Conservation (phyloP, 2,888 invertebrate genomes). For the Mellilla xanthometata region DNA sequence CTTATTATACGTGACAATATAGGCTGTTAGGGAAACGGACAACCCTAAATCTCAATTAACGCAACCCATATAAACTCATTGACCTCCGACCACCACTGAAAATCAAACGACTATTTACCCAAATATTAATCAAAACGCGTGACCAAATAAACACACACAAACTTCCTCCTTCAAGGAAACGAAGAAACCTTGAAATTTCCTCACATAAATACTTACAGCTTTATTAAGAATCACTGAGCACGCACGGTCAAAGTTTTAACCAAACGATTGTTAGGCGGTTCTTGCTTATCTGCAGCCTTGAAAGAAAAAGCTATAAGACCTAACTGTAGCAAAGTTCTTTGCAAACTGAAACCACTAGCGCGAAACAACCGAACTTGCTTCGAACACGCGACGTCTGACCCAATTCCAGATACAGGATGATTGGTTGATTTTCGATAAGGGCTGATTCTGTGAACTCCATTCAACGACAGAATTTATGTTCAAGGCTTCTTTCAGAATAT, state of each 20-base stretch:
- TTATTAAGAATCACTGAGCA: conserved; percentile 6
- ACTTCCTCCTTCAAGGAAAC: not conserved
- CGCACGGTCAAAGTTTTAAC: conserved; percentile 8
- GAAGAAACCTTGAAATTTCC: conserved; percentile 6
- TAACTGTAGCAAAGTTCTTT: conserved; percentile 14
- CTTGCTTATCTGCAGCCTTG: conserved; percentile 12
- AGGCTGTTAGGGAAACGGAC: too few relatives aligned
- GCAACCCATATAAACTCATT: too few relatives aligned
- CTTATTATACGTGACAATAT: too few relatives aligned
- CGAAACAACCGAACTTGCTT: conserved; percentile 2
- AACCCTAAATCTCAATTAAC: too few relatives aligned
- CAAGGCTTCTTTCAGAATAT: too few relatives aligned
- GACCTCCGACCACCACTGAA: too few relatives aligned
- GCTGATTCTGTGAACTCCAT: too few relatives aligned
- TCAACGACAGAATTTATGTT: too few relatives aligned
- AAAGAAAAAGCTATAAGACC: conserved; percentile 4
- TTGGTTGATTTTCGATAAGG: too few relatives aligned
- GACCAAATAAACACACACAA: not conserved
- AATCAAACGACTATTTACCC: too few relatives aligned
- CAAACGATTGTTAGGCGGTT: not conserved
- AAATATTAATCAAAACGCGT: too few relatives aligned
- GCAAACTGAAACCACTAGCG: conserved; percentile 14
- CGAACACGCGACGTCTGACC: conserved; percentile 16
- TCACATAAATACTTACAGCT: conserved; percentile 5
- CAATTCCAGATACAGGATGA: not conserved